Evolutionary conservation across 2,797 vertebrate species (phyloP).

Genomic region (Phrynocephalus vlangalii): DNA sequence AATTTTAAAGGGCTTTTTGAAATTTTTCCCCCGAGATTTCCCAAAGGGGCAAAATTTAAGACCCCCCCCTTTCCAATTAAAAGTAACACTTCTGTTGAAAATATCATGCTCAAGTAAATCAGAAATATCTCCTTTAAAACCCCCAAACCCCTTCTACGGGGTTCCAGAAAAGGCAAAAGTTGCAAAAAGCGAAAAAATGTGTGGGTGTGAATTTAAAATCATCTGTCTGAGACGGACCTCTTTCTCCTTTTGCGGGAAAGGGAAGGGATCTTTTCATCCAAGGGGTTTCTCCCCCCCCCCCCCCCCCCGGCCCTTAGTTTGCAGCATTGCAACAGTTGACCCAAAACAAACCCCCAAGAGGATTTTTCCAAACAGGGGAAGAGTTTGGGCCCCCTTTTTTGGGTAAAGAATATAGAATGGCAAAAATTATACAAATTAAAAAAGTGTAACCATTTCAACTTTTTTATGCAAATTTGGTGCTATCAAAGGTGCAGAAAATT

Average conservation of each 20-base stretch:
- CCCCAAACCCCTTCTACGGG: too few relatives aligned
- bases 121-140: too few relatives aligned
- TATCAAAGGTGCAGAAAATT: not conserved
- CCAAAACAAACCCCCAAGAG: slow-evolving; percentile 2
- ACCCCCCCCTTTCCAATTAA: too few relatives aligned
- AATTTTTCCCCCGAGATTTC: too few relatives aligned
- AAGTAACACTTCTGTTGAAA: too few relatives aligned
- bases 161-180: too few relatives aligned
- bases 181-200: too few relatives aligned
- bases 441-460: not conserved
- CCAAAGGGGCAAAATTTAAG: too few relatives aligned
- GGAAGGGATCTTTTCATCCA: not conserved
- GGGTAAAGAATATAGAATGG: not conserved
- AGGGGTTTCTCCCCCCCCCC: not conserved
- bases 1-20: too few relatives aligned
- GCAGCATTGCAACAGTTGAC: not conserved
- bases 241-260: not conserved
- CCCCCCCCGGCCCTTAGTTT: not conserved
- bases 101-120: too few relatives aligned
- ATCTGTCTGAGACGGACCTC: not conserved
- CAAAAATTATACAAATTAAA: not conserved
- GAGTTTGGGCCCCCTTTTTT: not conserved
- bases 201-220: too few relatives aligned
- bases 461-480: not conserved
- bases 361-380: not conserved